phyloP scores from a whole-genome alignment of 2,888 invertebrate species.

The Pollenia angustigena region DNA sequence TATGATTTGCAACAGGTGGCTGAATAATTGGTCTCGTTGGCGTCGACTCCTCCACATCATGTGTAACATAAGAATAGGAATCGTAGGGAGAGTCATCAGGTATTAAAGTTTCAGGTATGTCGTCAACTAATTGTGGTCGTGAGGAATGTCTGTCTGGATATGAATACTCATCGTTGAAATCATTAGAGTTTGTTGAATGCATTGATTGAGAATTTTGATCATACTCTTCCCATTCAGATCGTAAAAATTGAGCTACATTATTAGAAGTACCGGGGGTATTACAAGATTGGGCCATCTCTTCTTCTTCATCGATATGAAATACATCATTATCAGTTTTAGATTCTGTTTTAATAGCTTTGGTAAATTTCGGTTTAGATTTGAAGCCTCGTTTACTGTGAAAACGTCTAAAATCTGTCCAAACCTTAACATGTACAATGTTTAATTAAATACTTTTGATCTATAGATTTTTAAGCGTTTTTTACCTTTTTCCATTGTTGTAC shows the following conservation, averaged over 20 bases:
- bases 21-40: not conserved
- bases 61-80: constrained; percentile 25
- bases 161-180: constrained; percentile 55
- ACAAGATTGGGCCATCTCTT: not conserved
- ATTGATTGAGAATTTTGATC: constrained; percentile 56
- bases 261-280: constrained; percentile 26
- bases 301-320: constrained; percentile 21
- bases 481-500: constrained; percentile 71
- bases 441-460: not conserved
- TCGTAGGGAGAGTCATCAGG: constrained; percentile 58
- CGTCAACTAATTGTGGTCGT: not conserved
- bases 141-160: constrained; percentile 40
- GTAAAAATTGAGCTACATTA: constrained; percentile 48
- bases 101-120: constrained; percentile 49
- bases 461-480: not conserved
- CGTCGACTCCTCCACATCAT: not conserved
- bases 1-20: constrained; percentile 18
- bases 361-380: constrained; percentile 57
- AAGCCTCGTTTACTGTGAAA: constrained; percentile 60
- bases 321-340: constrained; percentile 26
- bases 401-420: constrained; percentile 69
- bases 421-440: constrained; percentile 27
- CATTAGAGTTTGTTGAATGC: constrained; percentile 58
- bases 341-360: constrained; percentile 38
- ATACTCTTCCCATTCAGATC: constrained; percentile 53